Base-by-base conservation (phyloP, 2,888 invertebrate species). In the Hemicrepidius hirtus region DNA sequence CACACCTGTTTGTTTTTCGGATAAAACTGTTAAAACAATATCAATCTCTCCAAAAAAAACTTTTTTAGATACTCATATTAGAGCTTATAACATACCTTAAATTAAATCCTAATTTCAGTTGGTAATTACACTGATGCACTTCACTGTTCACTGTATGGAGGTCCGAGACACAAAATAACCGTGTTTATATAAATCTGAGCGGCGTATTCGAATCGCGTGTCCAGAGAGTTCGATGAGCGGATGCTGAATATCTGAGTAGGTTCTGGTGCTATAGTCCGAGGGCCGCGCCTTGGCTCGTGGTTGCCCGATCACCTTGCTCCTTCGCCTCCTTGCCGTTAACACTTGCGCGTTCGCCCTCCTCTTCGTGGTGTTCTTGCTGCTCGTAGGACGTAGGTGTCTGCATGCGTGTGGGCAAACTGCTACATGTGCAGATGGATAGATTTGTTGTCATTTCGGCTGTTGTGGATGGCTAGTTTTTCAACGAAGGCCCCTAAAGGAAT, bases 281-380 rank as follows among this genome's bases (percentile, higher is more conserved):
- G 40, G 64, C 73, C 73, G 73, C 73, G 67, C 73, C 73, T 73
- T 68, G 64, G 64, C 68, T 68, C 63, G 72, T 72, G 68, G 72
- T 68, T 41, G 63, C 72, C 67, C 70, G 73, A 73, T 73, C 70
- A 73, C 73, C 73, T 73, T 73, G 73, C 69, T 68, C 67, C 62
- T 68, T 68, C 72, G 63, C 65, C 69, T 66, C 60, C 68, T 68
- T 68, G 57, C 72, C 68, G 63, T 37, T 49, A 69, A 69, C 55
- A 69, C 69, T 73, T 65, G 65, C 73, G 60, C 64, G 59, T 53
- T 64, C 46, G 73, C 55, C 63, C 68, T 68, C 50, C 64, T 53
- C 20, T 46, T 20, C 55, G 20, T 55, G 24, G 50, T 57, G n/a
- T 55, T 46, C 28, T 49, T 35, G 21, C 18, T 63, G 9, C 16